These are phyloP conservation scores for Pycnonotus jocosus DNA, from an alignment of 2,113 vertebrate genomes.

Conservation along the genomic window DNA sequence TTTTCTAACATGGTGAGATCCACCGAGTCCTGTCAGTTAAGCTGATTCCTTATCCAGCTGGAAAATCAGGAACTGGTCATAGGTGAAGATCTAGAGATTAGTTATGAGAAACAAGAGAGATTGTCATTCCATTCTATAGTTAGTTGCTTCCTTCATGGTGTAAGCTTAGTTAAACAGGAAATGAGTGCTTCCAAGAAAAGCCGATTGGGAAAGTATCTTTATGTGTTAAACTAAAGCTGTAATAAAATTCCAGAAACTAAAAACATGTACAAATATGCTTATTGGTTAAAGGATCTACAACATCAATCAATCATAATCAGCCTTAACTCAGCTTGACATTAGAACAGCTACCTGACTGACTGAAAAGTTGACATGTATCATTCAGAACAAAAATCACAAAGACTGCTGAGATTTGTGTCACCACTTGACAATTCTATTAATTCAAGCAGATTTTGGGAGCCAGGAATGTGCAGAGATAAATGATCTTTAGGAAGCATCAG, in stretches of 20 bases:
- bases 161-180: neutral
- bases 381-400: neutral
- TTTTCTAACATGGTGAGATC: neutral
- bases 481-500: neutral
- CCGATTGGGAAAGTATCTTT: neutral
- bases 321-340: neutral
- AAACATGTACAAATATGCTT: neutral
- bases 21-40: neutral
- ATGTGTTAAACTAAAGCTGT: neutral
- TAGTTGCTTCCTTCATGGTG: neutral
- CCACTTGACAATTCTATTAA: neutral
- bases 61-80: neutral
- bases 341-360: neutral
- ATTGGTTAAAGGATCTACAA: neutral
- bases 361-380: neutral
- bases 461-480: neutral
- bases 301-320: neutral
- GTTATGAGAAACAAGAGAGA: neutral
- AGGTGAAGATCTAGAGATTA: neutral
- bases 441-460: neutral
- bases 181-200: neutral
- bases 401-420: neutral
- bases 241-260: neutral
- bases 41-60: neutral
- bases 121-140: neutral